Base-by-base conservation (phyloP, 1,140 invertebrate species). In the Bathynomus jamesi region DNA sequence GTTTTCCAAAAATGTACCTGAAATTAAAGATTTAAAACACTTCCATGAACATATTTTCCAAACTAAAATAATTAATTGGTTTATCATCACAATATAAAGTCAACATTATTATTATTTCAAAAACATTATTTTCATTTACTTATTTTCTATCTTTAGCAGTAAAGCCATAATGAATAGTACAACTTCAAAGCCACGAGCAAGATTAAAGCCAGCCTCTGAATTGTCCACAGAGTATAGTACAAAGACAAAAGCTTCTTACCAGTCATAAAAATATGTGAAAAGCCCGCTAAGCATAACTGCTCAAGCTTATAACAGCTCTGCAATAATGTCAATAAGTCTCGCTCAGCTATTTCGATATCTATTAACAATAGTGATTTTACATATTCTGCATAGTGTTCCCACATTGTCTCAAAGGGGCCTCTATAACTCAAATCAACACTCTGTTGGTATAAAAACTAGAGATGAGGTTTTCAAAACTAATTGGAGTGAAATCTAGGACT, bases 1-100 rank as follows among this genome's bases (percentile, higher is more conserved):
- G 71, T 84, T 83, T 76, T 88, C 87, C 53, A 90, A 79, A 25
- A 91, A 81, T 1, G 85, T 84, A 11, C 89, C 90, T 28, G 87
- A 1, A 53, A 53, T 53, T 3, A 2, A 3, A 53, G 17, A 40
- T 40, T 8, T 40, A 40, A 40, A 8, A 40, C 17, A 40, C 17
- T 8, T 40, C 7, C 17, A 40, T 40, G 17, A 8, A 40, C 17
- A 40, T 40, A 40, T 40, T 8, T 40, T 8, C 17, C 7, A 40
- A 8, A 40, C 17, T 8, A 8, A 40, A 8, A 40, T 40, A 40
- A 8, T 8, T 40, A 40, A 8, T 8, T 40, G 17, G 17, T 40
- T 8, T 40, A 40, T 8, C 17, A 40, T 40, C 17, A 40, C 17
- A n/a, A 40, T 40, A 40, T 40, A 40, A 40, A 40, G 32, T 40